Base-by-base conservation (phyloP, 2,888 invertebrate genomes). In the Amaurobius ferox region DNA sequence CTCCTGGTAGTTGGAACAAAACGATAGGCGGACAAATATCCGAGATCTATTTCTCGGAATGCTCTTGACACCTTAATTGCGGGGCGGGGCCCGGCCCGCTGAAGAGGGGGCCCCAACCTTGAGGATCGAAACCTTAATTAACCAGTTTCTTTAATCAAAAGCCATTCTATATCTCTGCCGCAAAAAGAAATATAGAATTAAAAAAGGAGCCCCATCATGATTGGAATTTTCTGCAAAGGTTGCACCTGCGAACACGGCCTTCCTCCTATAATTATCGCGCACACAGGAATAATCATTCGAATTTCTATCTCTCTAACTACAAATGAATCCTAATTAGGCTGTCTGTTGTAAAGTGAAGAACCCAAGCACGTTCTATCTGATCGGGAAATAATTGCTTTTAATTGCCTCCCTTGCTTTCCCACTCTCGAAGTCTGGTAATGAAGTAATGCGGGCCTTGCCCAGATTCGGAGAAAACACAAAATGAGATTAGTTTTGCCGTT, bases 301-400 rank as follows among this genome's bases (percentile, higher is more conserved):
- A 48, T 81, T 81, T 81, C 80, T 67, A 74, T 44, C 67, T 66
- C 35, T 74, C 35, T 55, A 16, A 66, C 74, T 23, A 23, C 76
- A 83, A 76, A 83, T 71, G 81, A 76, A 70, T 67, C 29, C 76
- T 83, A 81, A 81, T 81, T 81, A 81, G 80, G 48, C 70, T 76
- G 81, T 83, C 76, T 64, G 32, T n/a, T 66, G 66, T 23, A 66
- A 66, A 66, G 35, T 32, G 23, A 55, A 79, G 66, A 79, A 64
- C 67, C 74, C 40, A 64, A 64, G 74, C 74, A 81, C 80, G 67
- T 74, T 68, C 35, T 16, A 9, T 32, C 61, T 68, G 74, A 81
- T 81, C 80, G 80, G 62, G 55, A 81, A 81, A 81, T 81, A 81
- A 81, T 81, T 81, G 74, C 80, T 81, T 81, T 81, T 83, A 83